A percentile compares a stretch with the other conserved stretches of the same genome.
Conservation (phyloP, 2,888 invertebrate genomes). For the Xestia xanthographa region DNA sequence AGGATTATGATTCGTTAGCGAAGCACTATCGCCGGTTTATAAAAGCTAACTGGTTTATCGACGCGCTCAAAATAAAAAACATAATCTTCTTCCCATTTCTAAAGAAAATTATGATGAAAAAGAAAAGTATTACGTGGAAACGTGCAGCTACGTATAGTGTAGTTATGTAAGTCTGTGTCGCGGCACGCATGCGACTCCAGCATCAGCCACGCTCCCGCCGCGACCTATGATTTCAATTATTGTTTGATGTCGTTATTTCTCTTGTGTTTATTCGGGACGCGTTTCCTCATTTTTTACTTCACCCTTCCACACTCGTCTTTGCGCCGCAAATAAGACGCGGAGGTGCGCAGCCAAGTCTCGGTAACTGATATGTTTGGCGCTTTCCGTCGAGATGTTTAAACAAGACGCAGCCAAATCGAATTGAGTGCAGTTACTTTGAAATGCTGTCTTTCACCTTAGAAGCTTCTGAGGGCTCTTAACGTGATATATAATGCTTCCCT, state of each 20-base stretch:
- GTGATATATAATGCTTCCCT: slow-evolving; percentile 31
- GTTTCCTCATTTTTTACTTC: slow-evolving; percentile 86
- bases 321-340: slow-evolving; percentile 80
- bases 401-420: slow-evolving; percentile 81
- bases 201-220: slow-evolving; percentile 73
- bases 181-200: slow-evolving; percentile 69
- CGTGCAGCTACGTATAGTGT: slow-evolving; percentile 29
- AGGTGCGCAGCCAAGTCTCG: slow-evolving; percentile 80
- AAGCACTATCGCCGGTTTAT: slow-evolving; percentile 24
- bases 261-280: slow-evolving; percentile 87
- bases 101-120: slow-evolving; percentile 7
- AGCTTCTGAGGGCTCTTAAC: slow-evolving; percentile 49
- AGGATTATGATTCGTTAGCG: slow-evolving; percentile 61
- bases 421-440: slow-evolving; percentile 83
- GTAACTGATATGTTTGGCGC: slow-evolving; percentile 88
- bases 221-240: slow-evolving; percentile 89
- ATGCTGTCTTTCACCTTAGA: slow-evolving; percentile 64
- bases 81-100: neutral
- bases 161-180: slow-evolving; percentile 18
- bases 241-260: slow-evolving; percentile 89
- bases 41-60: slow-evolving; percentile 8
- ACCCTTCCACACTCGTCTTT: slow-evolving; percentile 85
- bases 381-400: slow-evolving; percentile 81
- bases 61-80: neutral
- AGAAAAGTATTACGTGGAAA: slow-evolving; percentile 8